phyloP scores from a whole-genome alignment of 2,797 vertebrate species.

The Etheostoma perlongum region DNA sequence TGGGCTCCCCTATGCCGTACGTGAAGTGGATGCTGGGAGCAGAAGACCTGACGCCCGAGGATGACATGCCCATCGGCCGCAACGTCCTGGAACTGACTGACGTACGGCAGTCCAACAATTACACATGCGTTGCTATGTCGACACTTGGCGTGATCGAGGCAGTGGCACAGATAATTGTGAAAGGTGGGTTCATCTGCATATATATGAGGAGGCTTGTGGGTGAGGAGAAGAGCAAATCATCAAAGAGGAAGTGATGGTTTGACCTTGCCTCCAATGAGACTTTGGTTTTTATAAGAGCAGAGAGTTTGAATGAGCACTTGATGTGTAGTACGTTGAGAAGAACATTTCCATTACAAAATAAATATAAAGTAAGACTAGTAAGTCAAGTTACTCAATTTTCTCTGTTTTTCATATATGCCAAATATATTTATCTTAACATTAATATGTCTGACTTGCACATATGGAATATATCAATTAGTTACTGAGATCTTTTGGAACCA shows the following conservation, averaged over 20 bases:
- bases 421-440: too few relatives aligned
- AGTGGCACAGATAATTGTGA: constrained; percentile 97
- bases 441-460: too few relatives aligned
- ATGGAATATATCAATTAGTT: too few relatives aligned
- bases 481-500: neutral
- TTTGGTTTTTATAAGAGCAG: constrained; percentile 2
- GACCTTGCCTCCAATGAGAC: constrained; percentile 12
- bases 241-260: constrained; percentile 5
- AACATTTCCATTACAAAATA: neutral
- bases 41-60: constrained; percentile 98
- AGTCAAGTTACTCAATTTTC: neutral
- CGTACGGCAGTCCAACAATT: constrained; percentile 98
- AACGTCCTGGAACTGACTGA: constrained; percentile 98
- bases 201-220: neutral
- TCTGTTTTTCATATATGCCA: neutral
- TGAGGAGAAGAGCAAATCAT: neutral
- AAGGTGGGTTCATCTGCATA: constrained; percentile 84
- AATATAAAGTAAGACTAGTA: neutral
- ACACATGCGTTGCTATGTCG: constrained; percentile 99
- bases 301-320: neutral
- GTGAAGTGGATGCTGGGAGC: constrained; percentile 99
- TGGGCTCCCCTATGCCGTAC: constrained; percentile 99
- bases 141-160: constrained; percentile 99
- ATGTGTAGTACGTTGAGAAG: neutral
- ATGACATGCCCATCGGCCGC: constrained; percentile 99